phyloP scores from a whole-genome alignment of 2,113 vertebrate species.

The Gavia stellata region DNA sequence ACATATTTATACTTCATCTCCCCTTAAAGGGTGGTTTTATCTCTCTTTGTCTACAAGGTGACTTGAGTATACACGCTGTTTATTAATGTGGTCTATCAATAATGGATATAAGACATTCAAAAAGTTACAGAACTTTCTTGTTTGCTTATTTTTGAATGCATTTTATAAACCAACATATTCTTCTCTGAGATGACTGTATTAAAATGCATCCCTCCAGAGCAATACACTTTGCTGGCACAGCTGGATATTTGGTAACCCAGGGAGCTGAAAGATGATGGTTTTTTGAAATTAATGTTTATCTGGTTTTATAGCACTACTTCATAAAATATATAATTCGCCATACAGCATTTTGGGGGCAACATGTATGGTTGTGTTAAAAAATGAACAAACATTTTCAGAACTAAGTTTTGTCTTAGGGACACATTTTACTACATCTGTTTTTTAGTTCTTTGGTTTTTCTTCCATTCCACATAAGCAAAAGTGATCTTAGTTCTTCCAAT shows the following conservation, averaged over 20 bases:
- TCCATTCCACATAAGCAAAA: not conserved
- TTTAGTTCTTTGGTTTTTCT: not conserved
- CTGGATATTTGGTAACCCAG: not conserved
- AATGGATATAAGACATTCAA: not conserved
- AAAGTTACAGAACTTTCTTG: not conserved
- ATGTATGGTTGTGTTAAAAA: not conserved
- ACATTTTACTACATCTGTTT: not conserved
- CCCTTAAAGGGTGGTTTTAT: not conserved
- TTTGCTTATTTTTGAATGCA: not conserved
- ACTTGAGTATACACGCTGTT: not conserved
- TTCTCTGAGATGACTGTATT: not conserved
- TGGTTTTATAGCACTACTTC: not conserved
- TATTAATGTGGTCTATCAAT: not conserved
- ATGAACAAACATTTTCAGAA: not conserved
- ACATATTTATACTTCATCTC: not conserved
- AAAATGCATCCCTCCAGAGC: constrained; percentile 3
- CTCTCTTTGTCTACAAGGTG: not conserved
- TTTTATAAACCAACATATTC: not conserved
- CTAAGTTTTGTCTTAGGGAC: not conserved
- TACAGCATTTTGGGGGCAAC: not conserved
- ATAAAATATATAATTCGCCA: not conserved
- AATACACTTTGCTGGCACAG: not conserved
- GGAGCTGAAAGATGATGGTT: not conserved
- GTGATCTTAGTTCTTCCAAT: not conserved
- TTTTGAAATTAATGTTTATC: not conserved